These are phyloP conservation scores for Glaucidium brasilianum DNA, from an alignment of 2,113 vertebrate genomes.

Conservation along the genomic window DNA sequence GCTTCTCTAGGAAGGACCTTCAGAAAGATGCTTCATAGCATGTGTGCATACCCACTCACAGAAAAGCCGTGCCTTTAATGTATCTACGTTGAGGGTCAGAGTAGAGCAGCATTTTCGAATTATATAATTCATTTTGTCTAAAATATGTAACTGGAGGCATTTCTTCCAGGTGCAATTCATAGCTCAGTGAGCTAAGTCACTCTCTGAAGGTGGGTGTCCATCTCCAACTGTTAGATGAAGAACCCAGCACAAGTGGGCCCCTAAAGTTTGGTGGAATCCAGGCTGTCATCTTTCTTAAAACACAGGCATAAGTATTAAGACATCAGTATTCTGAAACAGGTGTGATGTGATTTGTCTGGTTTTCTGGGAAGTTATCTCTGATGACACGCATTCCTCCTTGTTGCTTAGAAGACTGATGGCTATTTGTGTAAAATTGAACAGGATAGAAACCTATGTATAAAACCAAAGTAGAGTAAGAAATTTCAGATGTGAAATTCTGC, in stretches of 20 bases:
- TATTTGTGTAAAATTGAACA: background rate
- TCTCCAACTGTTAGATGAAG: background rate
- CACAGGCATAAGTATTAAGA: background rate
- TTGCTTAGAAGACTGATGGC: background rate
- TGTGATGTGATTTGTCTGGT: background rate
- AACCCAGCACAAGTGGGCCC: background rate
- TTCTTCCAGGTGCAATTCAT: background rate
- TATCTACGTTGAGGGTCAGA: background rate
- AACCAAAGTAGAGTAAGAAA: background rate
- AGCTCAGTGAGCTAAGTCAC: background rate
- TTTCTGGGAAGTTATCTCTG: background rate
- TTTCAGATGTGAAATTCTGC: background rate
- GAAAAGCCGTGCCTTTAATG: accelerated
- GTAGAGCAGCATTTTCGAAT: background rate
- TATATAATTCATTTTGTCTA: background rate
- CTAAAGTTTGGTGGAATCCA: background rate
- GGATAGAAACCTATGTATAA: background rate
- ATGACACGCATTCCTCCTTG: background rate
- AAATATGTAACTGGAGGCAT: background rate
- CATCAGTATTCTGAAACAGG: background rate
- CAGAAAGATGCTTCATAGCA: background rate
- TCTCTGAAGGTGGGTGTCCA: background rate
- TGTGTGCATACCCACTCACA: background rate
- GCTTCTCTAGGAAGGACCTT: background rate
- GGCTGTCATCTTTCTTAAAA: background rate